Conservation (phyloP, 2,113 vertebrate species). For the Philantomba maxwellii region DNA sequence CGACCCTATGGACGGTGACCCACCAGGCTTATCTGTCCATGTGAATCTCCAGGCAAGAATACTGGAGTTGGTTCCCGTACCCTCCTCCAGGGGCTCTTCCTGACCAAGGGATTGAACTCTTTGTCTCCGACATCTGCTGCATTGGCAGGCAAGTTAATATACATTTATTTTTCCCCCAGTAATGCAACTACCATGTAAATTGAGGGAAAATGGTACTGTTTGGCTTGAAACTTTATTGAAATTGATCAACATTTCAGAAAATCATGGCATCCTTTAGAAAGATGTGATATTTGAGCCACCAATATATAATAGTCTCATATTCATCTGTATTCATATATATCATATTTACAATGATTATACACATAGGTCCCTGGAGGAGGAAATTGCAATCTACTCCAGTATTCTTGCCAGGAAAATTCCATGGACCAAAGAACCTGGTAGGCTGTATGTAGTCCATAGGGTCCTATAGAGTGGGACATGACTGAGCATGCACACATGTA, state of each 20-base stretch:
- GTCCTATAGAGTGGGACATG: neutral
- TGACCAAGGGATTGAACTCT: neutral
- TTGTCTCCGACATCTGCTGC: neutral
- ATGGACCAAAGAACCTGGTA: neutral
- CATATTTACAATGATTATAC: neutral
- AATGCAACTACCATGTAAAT: neutral
- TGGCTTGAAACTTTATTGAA: slow-evolving; percentile 3
- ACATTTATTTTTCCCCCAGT: neutral
- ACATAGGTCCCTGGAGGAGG: neutral
- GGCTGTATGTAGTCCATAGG: neutral
- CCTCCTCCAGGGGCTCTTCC: neutral
- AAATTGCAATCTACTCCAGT: neutral
- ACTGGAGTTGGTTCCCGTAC: neutral
- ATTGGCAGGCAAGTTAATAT: neutral
- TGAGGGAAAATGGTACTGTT: neutral
- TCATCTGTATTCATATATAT: neutral
- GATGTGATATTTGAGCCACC: neutral
- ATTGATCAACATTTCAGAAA: slow-evolving; percentile 5
- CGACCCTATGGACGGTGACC: neutral
- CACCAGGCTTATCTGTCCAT: neutral
- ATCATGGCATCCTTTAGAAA: neutral
- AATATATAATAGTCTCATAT: neutral
- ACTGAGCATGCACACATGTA: neutral
- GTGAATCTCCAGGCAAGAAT: neutral
- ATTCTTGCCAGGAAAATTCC: neutral